These are phyloP conservation scores for Perca schrenkii DNA, from an alignment of 2,113 vertebrate genomes.

Conservation along the genomic window DNA sequence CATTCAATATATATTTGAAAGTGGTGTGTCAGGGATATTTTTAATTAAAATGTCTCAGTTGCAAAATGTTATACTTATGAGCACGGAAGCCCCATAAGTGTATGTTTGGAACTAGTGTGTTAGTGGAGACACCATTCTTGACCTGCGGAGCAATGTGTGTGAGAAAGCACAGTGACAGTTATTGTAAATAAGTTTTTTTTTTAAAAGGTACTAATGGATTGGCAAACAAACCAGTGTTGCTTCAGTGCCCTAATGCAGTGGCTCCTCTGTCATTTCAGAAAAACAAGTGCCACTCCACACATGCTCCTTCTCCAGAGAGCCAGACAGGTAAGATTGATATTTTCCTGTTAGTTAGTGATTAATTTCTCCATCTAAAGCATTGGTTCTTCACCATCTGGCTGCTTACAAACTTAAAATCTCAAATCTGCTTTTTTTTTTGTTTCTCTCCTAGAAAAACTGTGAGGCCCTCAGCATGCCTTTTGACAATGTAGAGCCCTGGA, in stretches of 20 bases:
- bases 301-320: slow-evolving; percentile 67
- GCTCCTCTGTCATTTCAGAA: slow-evolving; percentile 70
- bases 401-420: not conserved
- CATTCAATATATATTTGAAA: not conserved
- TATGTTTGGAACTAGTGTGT: not conserved
- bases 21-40: not conserved
- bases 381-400: not conserved
- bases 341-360: not conserved
- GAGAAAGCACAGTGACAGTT: not conserved
- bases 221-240: not conserved
- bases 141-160: not conserved
- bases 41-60: too few relatives aligned
- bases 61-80: too few relatives aligned
- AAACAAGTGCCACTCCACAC: slow-evolving; percentile 83
- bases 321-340: slow-evolving; percentile 67
- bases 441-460: slow-evolving; percentile 49
- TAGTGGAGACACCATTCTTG: not conserved
- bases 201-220: not conserved
- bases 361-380: not conserved
- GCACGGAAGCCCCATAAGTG: not conserved
- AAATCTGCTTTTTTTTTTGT: not conserved
- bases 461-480: slow-evolving; percentile 52
- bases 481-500: slow-evolving; percentile 46
- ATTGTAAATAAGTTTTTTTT: not conserved
- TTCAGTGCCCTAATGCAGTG: not conserved